phyloP scores from a whole-genome alignment of 2,797 vertebrate genomes.

The Falco columbarius region DNA sequence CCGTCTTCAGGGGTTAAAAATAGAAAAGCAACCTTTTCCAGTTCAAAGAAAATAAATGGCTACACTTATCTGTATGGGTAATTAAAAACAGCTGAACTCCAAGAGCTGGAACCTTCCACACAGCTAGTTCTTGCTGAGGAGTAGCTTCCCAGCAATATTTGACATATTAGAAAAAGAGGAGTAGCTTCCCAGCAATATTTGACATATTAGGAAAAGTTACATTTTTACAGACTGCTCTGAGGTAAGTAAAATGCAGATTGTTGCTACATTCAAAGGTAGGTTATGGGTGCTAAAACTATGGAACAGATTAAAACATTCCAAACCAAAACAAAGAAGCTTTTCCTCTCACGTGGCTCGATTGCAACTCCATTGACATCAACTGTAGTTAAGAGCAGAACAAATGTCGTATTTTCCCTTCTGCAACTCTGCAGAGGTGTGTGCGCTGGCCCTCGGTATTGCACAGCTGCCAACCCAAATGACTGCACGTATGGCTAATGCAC shows the following conservation, averaged over 20 bases:
- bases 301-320: neutral
- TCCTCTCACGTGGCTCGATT: neutral
- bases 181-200: neutral
- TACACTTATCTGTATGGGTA: conserved; percentile 48
- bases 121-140: neutral
- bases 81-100: conserved; percentile 56
- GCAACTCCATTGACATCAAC: neutral
- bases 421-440: neutral
- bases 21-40: conserved; percentile 57
- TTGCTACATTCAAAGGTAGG: neutral
- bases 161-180: conserved; percentile 22
- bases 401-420: neutral
- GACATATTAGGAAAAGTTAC: neutral
- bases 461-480: neutral
- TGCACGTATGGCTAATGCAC: neutral
- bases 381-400: conserved; percentile 5
- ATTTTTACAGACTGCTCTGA: neutral
- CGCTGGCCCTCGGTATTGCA: neutral
- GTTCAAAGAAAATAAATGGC: conserved; percentile 62
- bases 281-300: neutral
- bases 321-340: neutral
- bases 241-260: neutral
- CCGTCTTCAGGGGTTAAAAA: conserved; percentile 61
- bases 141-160: neutral
- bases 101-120: conserved; percentile 3